Evolutionary conservation across 92 coral and sea anemone species (phyloP).

Genomic region (Epizoanthus illoricatus): DNA sequence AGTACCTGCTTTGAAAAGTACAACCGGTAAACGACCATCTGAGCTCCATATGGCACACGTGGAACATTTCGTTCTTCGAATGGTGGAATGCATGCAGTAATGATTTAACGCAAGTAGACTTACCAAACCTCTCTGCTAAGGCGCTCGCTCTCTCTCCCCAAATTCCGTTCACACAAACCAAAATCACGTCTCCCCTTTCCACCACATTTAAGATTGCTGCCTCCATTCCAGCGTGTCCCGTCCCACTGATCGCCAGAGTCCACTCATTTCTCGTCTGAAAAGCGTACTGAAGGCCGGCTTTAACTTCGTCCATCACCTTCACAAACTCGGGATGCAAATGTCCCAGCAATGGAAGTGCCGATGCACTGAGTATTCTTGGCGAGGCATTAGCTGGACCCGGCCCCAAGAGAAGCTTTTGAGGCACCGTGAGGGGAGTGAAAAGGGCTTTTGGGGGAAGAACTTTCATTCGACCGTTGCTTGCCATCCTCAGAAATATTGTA

Average conservation of each 20-base stretch:
- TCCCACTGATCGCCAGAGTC: slow-evolving; percentile 34
- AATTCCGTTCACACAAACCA: slow-evolving; percentile 36
- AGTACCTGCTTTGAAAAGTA: too few species aligned
- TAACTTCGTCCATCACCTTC: slow-evolving; percentile 29
- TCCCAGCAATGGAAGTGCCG: slow-evolving; percentile 88
- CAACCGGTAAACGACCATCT: neutral
- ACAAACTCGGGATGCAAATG: slow-evolving; percentile 79
- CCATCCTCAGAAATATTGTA: slow-evolving; percentile 10
- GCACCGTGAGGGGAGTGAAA: slow-evolving; percentile 81
- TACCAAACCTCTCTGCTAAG: slow-evolving; percentile 29
- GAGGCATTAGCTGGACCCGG: slow-evolving; percentile 98
- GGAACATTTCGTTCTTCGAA: neutral
- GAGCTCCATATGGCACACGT: neutral
- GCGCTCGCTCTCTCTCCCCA: slow-evolving; percentile 43
- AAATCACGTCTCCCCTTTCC: slow-evolving; percentile 30
- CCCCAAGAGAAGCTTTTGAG: slow-evolving; percentile 80
- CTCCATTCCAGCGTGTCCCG: slow-evolving; percentile 46
- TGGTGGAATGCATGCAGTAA: neutral
- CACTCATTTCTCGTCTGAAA: slow-evolving; percentile 43
- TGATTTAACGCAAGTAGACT: neutral
- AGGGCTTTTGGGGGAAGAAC: slow-evolving; percentile 73
- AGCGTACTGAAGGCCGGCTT: slow-evolving; percentile 30
- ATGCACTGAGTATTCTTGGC: slow-evolving; percentile 75
- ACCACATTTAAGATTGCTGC: slow-evolving; percentile 35
- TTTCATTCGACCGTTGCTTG: slow-evolving; percentile 7